phyloP scores from a whole-genome alignment of 2,797 vertebrate genomes.

The Alca torda region DNA sequence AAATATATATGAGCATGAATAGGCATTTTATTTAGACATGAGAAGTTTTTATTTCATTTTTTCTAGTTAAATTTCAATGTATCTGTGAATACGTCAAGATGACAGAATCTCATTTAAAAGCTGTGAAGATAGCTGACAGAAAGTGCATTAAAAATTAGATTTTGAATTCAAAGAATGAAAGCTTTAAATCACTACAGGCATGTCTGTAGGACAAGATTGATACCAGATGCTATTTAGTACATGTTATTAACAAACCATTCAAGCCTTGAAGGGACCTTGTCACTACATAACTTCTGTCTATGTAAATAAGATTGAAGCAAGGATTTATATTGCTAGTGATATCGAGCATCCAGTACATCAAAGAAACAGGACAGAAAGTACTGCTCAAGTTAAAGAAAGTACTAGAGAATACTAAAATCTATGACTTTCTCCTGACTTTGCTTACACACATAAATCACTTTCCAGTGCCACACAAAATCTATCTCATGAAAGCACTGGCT shows the following conservation, averaged over 20 bases:
- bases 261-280: conserved; percentile 82
- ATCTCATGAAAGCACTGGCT: not conserved
- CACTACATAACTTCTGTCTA: conserved; percentile 80
- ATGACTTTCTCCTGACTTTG: conserved; percentile 75
- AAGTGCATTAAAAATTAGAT: conserved; percentile 81
- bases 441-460: conserved; percentile 54
- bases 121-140: conserved; percentile 80
- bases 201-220: conserved; percentile 79
- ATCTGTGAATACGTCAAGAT: conserved; percentile 75
- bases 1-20: not conserved
- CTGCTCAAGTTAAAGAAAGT: conserved; percentile 60
- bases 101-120: conserved; percentile 82
- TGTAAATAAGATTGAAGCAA: conserved; percentile 80
- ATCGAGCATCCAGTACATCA: conserved; percentile 66
- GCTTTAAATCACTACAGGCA: conserved; percentile 79
- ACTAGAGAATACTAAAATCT: conserved; percentile 61
- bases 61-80: conserved; percentile 77
- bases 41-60: conserved; percentile 64
- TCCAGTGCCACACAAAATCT: not conserved
- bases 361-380: conserved; percentile 66
- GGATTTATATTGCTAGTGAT: conserved; percentile 68
- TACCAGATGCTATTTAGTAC: conserved; percentile 81
- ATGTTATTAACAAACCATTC: conserved; percentile 80
- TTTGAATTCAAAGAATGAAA: conserved; percentile 80
- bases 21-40: conserved; percentile 54